Conservation (phyloP, 2,113 vertebrate genomes). For the Gavialis gangeticus region DNA sequence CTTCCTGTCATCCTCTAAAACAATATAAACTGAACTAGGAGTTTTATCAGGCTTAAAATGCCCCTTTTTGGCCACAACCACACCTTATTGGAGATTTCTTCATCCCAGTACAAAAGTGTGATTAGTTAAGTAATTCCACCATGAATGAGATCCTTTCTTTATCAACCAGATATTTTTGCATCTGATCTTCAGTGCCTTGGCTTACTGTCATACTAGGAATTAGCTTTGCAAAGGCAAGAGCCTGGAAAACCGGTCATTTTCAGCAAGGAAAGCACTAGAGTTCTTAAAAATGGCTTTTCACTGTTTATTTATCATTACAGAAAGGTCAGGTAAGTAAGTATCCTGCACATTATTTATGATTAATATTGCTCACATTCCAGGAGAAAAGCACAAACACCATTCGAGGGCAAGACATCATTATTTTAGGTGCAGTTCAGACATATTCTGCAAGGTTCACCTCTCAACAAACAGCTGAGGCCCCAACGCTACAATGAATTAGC, state of each 20-base stretch:
- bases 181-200: constrained; percentile 44
- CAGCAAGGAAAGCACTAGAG: constrained; percentile 24
- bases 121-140: constrained; percentile 54
- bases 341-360: not conserved
- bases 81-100: constrained; percentile 58
- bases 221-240: constrained; percentile 41
- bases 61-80: constrained; percentile 51
- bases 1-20: not conserved
- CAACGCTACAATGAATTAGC: not conserved
- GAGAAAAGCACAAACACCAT: not conserved
- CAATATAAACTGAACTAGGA: constrained; percentile 28
- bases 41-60: not conserved
- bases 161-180: constrained; percentile 64
- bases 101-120: constrained; percentile 57
- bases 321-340: not conserved
- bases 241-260: constrained; percentile 52
- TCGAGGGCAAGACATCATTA: not conserved
- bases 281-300: constrained; percentile 10
- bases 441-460: not conserved
- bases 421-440: not conserved
- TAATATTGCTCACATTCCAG: not conserved
- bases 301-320: not conserved
- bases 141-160: constrained; percentile 69
- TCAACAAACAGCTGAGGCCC: not conserved
- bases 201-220: constrained; percentile 57